Percentiles rank a stretch among this genome's conserved stretches.
These are phyloP conservation scores for Onychorhynchus coronatus DNA, from an alignment of 2,113 vertebrate species.

Conservation along the genomic window DNA sequence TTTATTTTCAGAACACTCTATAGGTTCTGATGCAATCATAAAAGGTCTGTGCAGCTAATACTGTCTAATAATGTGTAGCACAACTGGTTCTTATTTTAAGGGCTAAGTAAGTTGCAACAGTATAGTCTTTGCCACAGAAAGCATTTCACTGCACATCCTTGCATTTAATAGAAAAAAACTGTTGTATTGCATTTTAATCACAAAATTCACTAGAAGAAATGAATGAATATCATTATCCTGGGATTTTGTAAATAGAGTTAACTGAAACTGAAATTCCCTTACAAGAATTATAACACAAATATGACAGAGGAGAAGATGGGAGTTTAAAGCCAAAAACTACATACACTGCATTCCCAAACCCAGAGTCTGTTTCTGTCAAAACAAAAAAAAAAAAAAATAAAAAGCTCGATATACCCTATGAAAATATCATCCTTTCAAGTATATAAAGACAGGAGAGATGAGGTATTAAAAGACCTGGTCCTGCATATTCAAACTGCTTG, in stretches of 20 bases:
- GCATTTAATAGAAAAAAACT: neutral
- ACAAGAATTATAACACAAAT: neutral
- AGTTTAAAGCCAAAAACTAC: neutral
- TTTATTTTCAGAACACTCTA: neutral
- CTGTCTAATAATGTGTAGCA: neutral
- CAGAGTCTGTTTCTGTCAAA: neutral
- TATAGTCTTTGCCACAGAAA: neutral
- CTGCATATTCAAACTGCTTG: neutral
- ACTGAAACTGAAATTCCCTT: neutral
- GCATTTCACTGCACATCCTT: neutral
- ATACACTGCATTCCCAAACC: neutral
- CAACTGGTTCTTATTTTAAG: neutral
- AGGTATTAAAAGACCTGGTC: neutral
- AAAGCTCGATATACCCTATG: neutral
- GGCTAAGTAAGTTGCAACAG: neutral
- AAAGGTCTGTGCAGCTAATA: neutral
- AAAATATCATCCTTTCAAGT: neutral
- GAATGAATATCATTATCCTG: neutral
- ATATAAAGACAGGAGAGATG: neutral
- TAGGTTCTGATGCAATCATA: neutral
- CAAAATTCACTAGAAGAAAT: neutral
- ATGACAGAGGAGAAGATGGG: neutral
- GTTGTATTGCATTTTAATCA: neutral
- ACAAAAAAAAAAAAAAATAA: neutral
- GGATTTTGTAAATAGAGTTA: neutral